phyloP scores from a whole-genome alignment of 2,113 vertebrate genomes.

The Salvelinus alpinus region DNA sequence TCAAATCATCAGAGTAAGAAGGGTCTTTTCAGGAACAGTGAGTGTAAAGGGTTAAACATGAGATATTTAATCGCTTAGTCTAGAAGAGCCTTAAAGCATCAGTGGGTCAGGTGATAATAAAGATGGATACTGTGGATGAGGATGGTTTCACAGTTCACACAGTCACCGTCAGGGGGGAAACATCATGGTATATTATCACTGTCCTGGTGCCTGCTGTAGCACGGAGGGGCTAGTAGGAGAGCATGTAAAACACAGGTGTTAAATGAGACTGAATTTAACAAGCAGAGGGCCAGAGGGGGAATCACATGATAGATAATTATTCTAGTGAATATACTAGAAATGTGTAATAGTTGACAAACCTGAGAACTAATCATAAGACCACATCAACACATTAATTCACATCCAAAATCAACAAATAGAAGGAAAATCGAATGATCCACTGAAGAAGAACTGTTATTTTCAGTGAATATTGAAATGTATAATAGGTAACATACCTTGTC shows the following conservation, averaged over 20 bases:
- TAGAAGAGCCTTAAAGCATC: conserved; percentile 61
- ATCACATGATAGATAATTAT: not conserved
- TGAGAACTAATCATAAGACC: no score
- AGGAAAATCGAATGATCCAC: not conserved
- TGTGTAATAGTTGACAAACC: no score
- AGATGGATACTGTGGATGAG: conserved; percentile 51
- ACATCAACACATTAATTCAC: not conserved
- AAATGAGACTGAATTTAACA: not conserved
- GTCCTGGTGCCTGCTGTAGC: not conserved
- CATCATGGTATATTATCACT: conserved; percentile 26
- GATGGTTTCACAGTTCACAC: conserved; percentile 46
- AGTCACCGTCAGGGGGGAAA: conserved; percentile 26
- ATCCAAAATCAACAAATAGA: not conserved
- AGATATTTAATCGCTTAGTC: conserved; percentile 78
- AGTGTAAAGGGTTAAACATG: conserved; percentile 77
- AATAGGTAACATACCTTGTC: not conserved
- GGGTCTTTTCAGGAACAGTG: conserved; percentile 66
- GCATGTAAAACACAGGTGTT: not conserved
- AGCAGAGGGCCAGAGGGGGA: not conserved
- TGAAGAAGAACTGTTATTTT: not conserved
- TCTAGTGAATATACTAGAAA: no score
- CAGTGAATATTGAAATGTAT: not conserved
- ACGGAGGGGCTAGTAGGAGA: not conserved
- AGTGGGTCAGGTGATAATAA: conserved; percentile 78
- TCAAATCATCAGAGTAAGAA: conserved; percentile 62